Evolutionary conservation across 2,797 vertebrate species (phyloP).

Genomic region (Halcyon leucocephala): DNA sequence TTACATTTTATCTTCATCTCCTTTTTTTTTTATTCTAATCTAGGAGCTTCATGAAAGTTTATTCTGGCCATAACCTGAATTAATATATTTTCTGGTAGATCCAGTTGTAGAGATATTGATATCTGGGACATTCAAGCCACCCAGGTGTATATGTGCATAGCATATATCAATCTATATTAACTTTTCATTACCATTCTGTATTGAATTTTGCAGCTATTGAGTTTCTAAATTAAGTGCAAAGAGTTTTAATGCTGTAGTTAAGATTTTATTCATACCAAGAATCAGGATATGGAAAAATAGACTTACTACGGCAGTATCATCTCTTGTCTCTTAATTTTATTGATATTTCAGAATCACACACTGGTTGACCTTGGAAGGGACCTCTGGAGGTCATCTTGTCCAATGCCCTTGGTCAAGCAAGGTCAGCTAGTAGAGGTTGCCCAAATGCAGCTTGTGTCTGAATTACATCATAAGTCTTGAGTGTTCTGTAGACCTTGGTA

Average conservation of each 20-base stretch:
- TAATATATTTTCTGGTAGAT: not conserved
- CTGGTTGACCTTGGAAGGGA: not conserved
- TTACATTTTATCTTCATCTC: not conserved
- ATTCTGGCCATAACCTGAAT: not conserved
- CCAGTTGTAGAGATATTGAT: not conserved
- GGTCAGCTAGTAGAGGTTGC: not conserved
- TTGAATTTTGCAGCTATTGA: conserved; percentile 9
- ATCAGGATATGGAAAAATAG: not conserved
- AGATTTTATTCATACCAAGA: not conserved
- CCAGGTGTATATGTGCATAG: not conserved
- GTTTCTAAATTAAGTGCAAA: conserved; percentile 18
- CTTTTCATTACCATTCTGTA: not conserved
- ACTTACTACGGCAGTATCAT: not conserved
- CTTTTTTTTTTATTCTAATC: not conserved
- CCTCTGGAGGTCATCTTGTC: not conserved
- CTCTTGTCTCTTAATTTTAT: not conserved
- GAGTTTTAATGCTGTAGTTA: not conserved
- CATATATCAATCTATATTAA: not conserved
- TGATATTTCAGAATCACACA: not conserved
- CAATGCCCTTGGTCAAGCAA: not conserved
- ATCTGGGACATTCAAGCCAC: not conserved
- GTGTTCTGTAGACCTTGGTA: not conserved
- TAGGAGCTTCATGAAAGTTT: not conserved
- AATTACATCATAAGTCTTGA: not conserved
- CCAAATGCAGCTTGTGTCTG: not conserved